These are phyloP conservation scores for Morus bassanus DNA, from an alignment of 2,797 vertebrate species.

Conservation along the genomic window DNA sequence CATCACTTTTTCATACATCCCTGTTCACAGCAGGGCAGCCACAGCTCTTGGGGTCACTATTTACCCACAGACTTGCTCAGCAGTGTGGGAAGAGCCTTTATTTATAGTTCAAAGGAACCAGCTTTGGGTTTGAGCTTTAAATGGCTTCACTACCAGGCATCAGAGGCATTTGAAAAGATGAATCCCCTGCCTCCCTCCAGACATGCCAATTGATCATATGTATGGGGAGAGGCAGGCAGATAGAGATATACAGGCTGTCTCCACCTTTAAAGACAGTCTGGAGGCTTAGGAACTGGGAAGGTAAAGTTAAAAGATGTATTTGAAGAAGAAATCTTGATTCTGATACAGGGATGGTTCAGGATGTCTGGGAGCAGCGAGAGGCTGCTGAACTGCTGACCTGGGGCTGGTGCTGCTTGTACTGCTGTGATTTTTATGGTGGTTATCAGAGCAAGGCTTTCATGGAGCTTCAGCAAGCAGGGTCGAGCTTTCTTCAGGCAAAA, in stretches of 20 bases:
- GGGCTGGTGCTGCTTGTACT: accelerated
- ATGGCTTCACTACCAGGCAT: background rate
- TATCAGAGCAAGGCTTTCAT: background rate
- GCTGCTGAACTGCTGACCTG: background rate
- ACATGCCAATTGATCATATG: background rate
- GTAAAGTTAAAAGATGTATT: background rate
- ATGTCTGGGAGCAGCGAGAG: background rate
- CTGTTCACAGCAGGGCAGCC: background rate
- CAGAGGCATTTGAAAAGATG: background rate
- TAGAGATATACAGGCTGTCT: background rate
- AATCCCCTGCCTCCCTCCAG: background rate
- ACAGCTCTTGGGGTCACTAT: background rate
- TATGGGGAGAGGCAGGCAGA: background rate
- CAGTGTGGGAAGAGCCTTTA: background rate
- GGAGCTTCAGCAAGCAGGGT: accelerated
- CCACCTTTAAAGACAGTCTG: background rate
- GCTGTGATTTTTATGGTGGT: accelerated
- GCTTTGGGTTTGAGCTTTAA: background rate
- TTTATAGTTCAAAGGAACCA: background rate
- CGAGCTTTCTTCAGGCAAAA: background rate
- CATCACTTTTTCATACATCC: accelerated
- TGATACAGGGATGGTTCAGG: background rate
- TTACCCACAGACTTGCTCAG: background rate
- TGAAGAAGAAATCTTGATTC: background rate
- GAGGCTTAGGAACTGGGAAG: background rate